phyloP scores from a whole-genome alignment of 1,140 invertebrate species.

The Ostrea denselamellosa region DNA sequence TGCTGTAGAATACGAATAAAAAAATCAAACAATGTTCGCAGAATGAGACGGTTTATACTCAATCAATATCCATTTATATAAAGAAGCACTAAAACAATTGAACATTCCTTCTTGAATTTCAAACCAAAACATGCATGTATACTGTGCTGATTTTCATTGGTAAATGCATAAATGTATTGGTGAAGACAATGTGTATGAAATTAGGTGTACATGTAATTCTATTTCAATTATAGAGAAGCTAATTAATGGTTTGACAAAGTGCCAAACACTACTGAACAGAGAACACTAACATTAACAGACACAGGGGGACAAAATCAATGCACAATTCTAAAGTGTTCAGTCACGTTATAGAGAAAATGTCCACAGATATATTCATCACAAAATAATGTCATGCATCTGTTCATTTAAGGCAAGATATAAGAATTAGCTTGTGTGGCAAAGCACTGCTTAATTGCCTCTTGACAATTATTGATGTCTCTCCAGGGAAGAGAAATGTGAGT shows the following conservation, averaged over 20 bases:
- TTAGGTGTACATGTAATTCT: neutral
- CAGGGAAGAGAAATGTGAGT: slow-evolving; percentile 87
- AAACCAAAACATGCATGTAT: neutral
- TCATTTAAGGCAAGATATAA: slow-evolving; percentile 41
- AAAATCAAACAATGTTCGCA: neutral
- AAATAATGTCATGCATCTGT: neutral
- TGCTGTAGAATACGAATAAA: too few relatives aligned
- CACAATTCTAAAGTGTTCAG: neutral
- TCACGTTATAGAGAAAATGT: neutral
- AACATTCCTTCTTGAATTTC: neutral
- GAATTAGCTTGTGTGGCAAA: slow-evolving; percentile 73
- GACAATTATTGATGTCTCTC: slow-evolving; percentile 89
- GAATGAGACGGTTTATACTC: neutral
- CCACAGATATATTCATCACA: neutral
- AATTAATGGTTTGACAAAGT: neutral
- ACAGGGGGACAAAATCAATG: slow-evolving; percentile 17
- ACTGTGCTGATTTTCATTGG: neutral
- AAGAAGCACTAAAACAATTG: neutral
- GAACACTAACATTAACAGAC: neutral
- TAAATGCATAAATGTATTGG: too few relatives aligned
- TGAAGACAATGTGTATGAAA: too few relatives aligned
- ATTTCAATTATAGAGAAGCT: neutral
- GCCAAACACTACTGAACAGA: neutral
- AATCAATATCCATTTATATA: neutral
- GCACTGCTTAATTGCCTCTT: slow-evolving; percentile 88